Percentiles rank a stretch among this genome's conserved stretches.
Evolutionary conservation across 2,113 vertebrate species (phyloP).

Genomic region (Nothoprocta pentlandii): DNA sequence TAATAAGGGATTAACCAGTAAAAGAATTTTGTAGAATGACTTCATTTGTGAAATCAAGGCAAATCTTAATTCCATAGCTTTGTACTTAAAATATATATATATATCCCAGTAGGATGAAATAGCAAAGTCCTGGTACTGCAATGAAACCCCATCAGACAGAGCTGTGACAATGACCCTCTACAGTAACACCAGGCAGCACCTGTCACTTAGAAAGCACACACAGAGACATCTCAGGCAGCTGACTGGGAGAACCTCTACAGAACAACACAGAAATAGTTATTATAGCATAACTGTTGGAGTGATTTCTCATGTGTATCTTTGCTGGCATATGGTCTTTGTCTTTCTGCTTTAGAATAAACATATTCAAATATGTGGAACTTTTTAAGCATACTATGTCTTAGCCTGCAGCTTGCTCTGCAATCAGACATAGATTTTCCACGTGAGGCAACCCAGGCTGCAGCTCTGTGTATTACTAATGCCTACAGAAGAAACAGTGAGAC

Average conservation of each 20-base stretch:
- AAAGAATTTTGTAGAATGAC: conserved; percentile 2
- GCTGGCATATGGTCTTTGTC: not conserved
- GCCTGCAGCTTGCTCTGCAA: not conserved
- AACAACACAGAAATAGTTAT: not conserved
- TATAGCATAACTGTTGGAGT: not conserved
- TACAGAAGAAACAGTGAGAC: not conserved
- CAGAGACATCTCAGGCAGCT: not conserved
- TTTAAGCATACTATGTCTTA: not conserved
- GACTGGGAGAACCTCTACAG: not conserved
- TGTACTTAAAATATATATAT: not conserved
- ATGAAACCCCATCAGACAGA: not conserved
- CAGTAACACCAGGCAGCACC: not conserved
- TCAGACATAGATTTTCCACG: not conserved
- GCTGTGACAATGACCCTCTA: not conserved
- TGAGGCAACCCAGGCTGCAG: not conserved
- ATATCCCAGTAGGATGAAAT: not conserved
- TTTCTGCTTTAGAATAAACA: conserved; percentile 26
- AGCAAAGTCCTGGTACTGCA: not conserved
- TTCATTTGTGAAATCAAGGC: conserved; percentile 14
- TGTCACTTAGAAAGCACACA: not conserved
- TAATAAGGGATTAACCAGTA: conserved; percentile 47
- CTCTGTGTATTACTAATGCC: not conserved
- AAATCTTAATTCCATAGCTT: not conserved
- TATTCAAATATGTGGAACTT: not conserved
- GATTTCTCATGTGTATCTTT: not conserved